A percentile compares a stretch with the other conserved stretches of the same genome.
Conservation (phyloP, 1,140 invertebrate species). For the Pachypeltis micranthus region DNA sequence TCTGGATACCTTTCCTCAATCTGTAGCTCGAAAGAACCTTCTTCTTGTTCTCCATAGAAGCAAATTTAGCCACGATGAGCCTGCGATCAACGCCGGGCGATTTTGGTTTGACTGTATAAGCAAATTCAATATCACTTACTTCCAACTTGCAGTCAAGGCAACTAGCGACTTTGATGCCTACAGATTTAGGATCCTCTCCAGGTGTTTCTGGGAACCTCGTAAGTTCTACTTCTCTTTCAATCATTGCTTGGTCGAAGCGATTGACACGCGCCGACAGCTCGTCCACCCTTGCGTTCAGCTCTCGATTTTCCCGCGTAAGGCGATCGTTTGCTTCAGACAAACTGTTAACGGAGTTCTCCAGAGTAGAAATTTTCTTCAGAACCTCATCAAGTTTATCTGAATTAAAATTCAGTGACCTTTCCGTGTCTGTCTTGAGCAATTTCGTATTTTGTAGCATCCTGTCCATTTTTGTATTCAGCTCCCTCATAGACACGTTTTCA, state of each 20-base stretch:
- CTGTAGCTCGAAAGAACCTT: too few relatives aligned
- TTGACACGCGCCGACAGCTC: neutral
- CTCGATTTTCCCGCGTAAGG: slow-evolving; percentile 1
- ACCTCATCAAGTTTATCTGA: neutral
- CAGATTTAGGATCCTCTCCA: neutral
- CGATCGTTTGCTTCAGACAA: neutral
- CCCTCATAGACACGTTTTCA: neutral
- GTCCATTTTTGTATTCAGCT: neutral
- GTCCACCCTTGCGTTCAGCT: neutral
- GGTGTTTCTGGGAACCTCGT: neutral
- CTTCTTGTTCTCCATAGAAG: too few relatives aligned
- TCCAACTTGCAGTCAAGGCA: too few relatives aligned
- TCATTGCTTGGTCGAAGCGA: neutral
- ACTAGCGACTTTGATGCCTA: too few relatives aligned
- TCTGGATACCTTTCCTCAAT: too few relatives aligned
- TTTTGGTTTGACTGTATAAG: too few relatives aligned
- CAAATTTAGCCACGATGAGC: too few relatives aligned
- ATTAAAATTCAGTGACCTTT: neutral
- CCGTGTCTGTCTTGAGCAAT: neutral
- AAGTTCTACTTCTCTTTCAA: neutral
- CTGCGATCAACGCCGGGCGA: too few relatives aligned
- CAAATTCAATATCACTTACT: too few relatives aligned
- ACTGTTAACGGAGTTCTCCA: neutral
- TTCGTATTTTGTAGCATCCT: neutral
- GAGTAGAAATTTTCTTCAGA: neutral